Base-by-base conservation (phyloP, 2,797 vertebrate species). In the Lutjanus campechanus region DNA sequence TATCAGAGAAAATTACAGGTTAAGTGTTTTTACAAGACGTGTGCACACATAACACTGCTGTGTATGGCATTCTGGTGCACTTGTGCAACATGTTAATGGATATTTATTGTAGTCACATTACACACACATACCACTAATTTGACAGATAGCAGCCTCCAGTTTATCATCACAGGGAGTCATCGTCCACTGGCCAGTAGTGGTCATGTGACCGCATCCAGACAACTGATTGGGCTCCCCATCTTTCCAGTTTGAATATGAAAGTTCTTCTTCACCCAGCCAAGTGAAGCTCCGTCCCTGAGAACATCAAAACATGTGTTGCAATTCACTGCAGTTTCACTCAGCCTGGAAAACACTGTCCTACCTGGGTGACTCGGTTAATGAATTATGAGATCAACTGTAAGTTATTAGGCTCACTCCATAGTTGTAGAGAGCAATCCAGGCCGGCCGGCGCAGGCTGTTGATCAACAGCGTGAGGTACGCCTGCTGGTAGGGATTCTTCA, bases 341-440 rank as follows among this genome's bases (percentile, higher is more conserved):
- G 53, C 16, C 4, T 55, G 51, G 16, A 44, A 36, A 78, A 47
- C 19, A 16, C 2, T 0, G 11, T 20, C n/a, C 13, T 9, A 16
- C 7, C 0, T 19, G 3, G 59, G 20, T 54, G 29, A 43, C 22
- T 67, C 29, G 19, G 6, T 13, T 19, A 3, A 25, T 47, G 8
- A 29, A 44, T 41, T 12, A n/a, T 10, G 6, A 59, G 11, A 55
- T 29, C 6, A 3, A 41, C 1, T 20, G 29, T 8, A 15, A n/a
- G 60, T 56, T 51, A 1, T 46, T 17, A 10, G 46, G 5, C 95
- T 95, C 85, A 99, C 98, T 94, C 97, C 97, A 0, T 96, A 92
- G 13, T 96, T 97, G 88, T 96, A 95, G 85, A 99, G 95, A 0
- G 95, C 96, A 0, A 99, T 96, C 98, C 98, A 99, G 71, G 98